phyloP scores from a whole-genome alignment of 1,140 invertebrate species.

The Ceratoteleas bidentatus region DNA sequence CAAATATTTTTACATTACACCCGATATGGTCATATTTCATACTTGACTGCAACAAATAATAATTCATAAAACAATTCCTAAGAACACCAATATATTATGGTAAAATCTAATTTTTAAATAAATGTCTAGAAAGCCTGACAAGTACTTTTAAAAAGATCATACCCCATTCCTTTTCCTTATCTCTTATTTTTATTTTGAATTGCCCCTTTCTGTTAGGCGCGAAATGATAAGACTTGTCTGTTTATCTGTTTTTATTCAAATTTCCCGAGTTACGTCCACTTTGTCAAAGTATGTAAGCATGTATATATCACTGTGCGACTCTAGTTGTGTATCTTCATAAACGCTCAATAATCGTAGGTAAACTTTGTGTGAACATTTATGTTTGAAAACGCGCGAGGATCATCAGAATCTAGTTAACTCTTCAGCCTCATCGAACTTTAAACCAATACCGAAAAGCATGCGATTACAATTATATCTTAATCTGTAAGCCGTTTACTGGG shows the following conservation, averaged over 20 bases:
- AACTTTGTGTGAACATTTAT: conserved; percentile 1
- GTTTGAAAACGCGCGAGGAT: conserved; percentile 5
- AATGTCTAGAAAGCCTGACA: not conserved
- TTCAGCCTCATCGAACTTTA: not conserved
- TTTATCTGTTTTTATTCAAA: not conserved
- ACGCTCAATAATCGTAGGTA: not conserved
- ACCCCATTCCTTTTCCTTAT: not conserved
- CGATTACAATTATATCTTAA: conserved; percentile 1
- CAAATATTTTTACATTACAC: too few species aligned
- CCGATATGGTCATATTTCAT: too few species aligned
- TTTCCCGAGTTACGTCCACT: not conserved
- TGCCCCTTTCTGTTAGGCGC: too few species aligned
- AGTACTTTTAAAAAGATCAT: not conserved
- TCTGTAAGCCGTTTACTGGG: not conserved
- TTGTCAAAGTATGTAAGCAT: too few species aligned
- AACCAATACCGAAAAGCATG: not conserved
- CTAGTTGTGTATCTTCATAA: not conserved
- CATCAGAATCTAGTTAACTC: conserved; percentile 2
- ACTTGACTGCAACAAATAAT: not conserved
- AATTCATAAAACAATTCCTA: not conserved
- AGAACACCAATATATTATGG: too few species aligned
- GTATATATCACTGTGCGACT: too few species aligned
- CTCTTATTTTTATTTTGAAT: too few species aligned
- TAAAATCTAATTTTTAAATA: too few species aligned
- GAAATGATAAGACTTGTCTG: too few species aligned